A percentile compares a stretch with the other conserved stretches of the same genome.
Evolutionary conservation across 2,113 vertebrate genomes (phyloP).

Genomic region (Nannobrachium achirus): DNA sequence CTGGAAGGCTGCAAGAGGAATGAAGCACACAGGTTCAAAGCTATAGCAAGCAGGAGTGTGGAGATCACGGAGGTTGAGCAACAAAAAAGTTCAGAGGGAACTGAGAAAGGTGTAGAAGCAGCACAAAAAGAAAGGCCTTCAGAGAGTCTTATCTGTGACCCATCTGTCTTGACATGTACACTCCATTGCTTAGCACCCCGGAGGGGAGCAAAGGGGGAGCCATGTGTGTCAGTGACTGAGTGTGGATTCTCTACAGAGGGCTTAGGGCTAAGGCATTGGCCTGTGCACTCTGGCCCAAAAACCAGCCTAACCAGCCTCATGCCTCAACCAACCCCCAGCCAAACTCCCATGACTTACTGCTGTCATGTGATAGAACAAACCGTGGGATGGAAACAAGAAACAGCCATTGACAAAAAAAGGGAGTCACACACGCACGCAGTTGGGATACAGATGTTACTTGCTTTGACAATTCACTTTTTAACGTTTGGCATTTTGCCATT

Average conservation of each 20-base stretch:
- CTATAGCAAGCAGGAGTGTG: conserved; percentile 12
- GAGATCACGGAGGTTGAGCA: conserved; percentile 54
- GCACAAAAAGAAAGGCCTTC: conserved; percentile 30
- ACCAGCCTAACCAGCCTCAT: conserved; percentile 65
- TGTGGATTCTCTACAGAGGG: conserved; percentile 43
- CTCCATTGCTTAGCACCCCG: conserved; percentile 62
- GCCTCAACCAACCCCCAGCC: conserved; percentile 49
- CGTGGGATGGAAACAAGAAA: conserved; percentile 7
- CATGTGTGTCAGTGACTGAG: conserved; percentile 51
- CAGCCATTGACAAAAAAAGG: conserved; percentile 22
- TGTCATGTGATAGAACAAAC: conserved; percentile 52
- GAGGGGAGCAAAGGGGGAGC: conserved; percentile 39
- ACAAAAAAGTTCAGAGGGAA: conserved; percentile 40
- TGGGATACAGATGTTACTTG: conserved; percentile 29
- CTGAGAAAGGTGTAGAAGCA: conserved; percentile 41
- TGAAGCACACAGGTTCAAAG: conserved; percentile 57
- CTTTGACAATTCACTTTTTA: conserved; percentile 31
- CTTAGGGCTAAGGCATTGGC: conserved; percentile 54
- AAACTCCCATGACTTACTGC: conserved; percentile 61
- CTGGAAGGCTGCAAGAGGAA: conserved; percentile 15
- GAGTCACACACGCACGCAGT: conserved; percentile 35
- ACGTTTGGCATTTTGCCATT: conserved; percentile 30
- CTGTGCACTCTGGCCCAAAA: conserved; percentile 70
- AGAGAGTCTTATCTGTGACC: conserved; percentile 69
- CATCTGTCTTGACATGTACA: conserved; percentile 72